These are phyloP conservation scores for Scaptodrosophila lebanonensis DNA, from an alignment of 1,140 invertebrate genomes.

Conservation along the genomic window DNA sequence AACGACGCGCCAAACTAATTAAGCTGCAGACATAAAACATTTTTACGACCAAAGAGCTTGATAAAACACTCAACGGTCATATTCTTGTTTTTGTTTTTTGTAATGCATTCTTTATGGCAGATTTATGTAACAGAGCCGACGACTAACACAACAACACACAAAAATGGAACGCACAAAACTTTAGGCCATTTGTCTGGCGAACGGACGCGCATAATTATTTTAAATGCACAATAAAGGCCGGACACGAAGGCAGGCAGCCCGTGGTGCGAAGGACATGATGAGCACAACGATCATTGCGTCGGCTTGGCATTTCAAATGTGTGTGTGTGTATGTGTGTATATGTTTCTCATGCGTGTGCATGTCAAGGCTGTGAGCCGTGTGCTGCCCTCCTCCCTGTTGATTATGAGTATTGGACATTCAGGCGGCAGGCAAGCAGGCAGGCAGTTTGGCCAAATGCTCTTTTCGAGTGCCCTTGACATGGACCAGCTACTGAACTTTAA, in stretches of 20 bases:
- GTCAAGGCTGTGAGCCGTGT: slow-evolving; percentile 54
- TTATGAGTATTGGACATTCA: no score
- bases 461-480: slow-evolving; percentile 50
- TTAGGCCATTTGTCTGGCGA: slow-evolving; percentile 6
- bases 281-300: not conserved
- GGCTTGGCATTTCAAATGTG: slow-evolving; percentile 3
- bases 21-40: slow-evolving; percentile 45
- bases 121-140: slow-evolving; percentile 35
- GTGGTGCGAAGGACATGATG: slow-evolving; percentile 11
- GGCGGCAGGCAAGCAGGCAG: slow-evolving; percentile 7
- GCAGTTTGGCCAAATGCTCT: slow-evolving; percentile 22
- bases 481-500: slow-evolving; percentile 25
- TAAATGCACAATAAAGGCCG: slow-evolving; percentile 29
- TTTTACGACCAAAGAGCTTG: slow-evolving; percentile 26
- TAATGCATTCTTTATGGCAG: slow-evolving; percentile 39
- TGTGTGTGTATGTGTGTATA: slow-evolving; percentile 1
- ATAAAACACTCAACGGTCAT: not conserved
- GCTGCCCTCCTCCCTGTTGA: no score
- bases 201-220: slow-evolving; percentile 52
- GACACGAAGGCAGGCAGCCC: slow-evolving; percentile 1
- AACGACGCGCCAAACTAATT: slow-evolving; percentile 45
- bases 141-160: no score
- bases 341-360: slow-evolving; percentile 6
- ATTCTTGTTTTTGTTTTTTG: slow-evolving; percentile 2
- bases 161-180: slow-evolving; percentile 6